Evolutionary conservation across 2,113 vertebrate species (phyloP), one percentile per base, ranked within the genome.

Genomic region (Epinephelus lanceolatus): DNA sequence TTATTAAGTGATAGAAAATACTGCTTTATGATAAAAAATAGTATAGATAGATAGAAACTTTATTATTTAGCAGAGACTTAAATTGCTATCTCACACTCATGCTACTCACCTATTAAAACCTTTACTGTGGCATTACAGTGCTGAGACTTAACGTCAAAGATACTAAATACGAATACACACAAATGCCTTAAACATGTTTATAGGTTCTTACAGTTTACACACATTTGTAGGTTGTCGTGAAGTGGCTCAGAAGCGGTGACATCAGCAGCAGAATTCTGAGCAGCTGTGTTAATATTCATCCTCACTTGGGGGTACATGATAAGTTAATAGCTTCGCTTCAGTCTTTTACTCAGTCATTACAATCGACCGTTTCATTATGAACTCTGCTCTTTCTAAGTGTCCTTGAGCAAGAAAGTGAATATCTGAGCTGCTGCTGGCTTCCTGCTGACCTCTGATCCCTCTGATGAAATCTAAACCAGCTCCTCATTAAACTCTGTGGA

Each of bases 341-440:
- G 49, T 70, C 76, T 85, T 69, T 81, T 67, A 71, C 37, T 76
- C 55, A 40, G 27, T 61, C 80, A 5, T 77, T 80, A 73, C 33
- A 70, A 3, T 69, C 8, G 8, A 42, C 51, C 17, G 42, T 82
- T 52, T 85, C 66, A 85, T 67, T 27, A 75, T 61, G 11, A 23
- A 55, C 66, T 25, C 42, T 19, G 4, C 25, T 69, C 42, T 73
- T 56, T 84, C 69, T 23, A 73, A 33, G 76, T 51, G 78, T 78
- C 78, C 70, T 78, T 71, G 55, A 84, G 56, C 33, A 11, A 27
- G n/a, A 67, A 67, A 42, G 18, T 2, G 62, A 51, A 49, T 77
- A 53, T 66, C 7, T 62, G 61, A 76, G 49, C 71, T 65, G 49
- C 66, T 37, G 55, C 65, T 47, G 61, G 61, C 33, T 14, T 17